Conservation (phyloP, 2,888 invertebrate genomes). For the Nebria brevicollis region DNA sequence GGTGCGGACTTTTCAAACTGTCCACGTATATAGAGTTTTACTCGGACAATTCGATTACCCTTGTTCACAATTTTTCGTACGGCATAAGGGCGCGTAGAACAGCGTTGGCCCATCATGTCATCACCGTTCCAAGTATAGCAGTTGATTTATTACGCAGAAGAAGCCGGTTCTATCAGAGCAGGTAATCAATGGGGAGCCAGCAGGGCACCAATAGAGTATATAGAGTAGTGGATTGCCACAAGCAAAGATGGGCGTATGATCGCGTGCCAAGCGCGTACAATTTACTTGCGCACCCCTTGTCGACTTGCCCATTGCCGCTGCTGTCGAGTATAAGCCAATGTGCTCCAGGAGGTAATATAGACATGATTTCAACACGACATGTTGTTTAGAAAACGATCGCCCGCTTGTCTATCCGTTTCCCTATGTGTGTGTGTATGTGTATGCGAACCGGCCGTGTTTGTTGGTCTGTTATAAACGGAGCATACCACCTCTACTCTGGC, state of each 20-base stretch:
- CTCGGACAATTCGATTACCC: no score
- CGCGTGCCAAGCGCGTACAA: constrained; percentile 41
- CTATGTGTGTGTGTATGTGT: background rate
- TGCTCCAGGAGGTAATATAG: constrained; percentile 18
- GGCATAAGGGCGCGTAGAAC: no score
- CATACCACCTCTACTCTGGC: background rate
- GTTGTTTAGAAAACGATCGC: constrained; percentile 8
- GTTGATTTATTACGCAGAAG: constrained; percentile 43
- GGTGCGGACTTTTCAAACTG: no score
- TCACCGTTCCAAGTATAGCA: background rate
- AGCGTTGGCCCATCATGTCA: no score
- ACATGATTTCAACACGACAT: constrained; percentile 37
- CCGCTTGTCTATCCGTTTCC: background rate
- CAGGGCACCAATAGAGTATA: constrained; percentile 19
- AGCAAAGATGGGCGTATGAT: constrained; percentile 31
- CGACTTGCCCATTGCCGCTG: background rate
- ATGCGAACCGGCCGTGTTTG: background rate
- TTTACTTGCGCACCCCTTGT: constrained; percentile 20
- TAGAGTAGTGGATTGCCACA: background rate
- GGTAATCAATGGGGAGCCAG: constrained; percentile 46
- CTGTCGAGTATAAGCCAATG: no score
- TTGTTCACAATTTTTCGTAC: no score
- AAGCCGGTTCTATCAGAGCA: constrained; percentile 37
- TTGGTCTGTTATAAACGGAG: background rate
- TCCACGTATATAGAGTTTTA: no score